Evolutionary conservation across 2,113 vertebrate genomes (phyloP).

Genomic region (Romanogobio albipinnatus): DNA sequence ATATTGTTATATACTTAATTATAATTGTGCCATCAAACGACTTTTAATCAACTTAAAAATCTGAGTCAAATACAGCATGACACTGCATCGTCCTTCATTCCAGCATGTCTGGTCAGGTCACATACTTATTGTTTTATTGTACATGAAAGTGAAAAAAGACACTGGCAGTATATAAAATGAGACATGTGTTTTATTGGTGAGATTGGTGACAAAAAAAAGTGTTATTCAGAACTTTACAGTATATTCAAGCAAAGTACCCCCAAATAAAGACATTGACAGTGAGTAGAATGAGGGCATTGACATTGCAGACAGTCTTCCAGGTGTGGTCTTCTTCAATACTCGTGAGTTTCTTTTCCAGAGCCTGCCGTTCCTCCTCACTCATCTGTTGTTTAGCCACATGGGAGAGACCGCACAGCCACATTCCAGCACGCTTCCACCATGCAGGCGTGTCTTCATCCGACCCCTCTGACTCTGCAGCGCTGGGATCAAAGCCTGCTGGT

Average conservation of each 20-base stretch:
- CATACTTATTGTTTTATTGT: too few relatives aligned
- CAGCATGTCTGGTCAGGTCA: too few relatives aligned
- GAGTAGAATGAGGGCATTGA: conserved; percentile 84
- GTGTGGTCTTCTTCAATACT: conserved; percentile 80
- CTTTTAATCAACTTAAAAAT: background rate
- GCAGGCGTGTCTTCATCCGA: conserved; percentile 24
- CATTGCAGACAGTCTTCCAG: conserved; percentile 83
- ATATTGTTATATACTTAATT: background rate
- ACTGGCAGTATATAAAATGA: background rate
- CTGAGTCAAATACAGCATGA: too few relatives aligned
- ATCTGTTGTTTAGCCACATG: conserved; percentile 18
- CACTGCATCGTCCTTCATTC: too few relatives aligned
- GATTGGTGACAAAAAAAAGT: background rate
- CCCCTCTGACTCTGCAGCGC: background rate
- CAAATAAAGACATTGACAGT: conserved; percentile 87
- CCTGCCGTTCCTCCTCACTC: conserved; percentile 70
- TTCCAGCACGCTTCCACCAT: conserved; percentile 71
- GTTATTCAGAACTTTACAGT: background rate
- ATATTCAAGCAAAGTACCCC: conserved; percentile 82
- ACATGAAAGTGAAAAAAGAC: background rate
- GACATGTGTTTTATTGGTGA: background rate
- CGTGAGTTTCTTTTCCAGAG: conserved; percentile 73
- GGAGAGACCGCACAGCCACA: conserved; percentile 85
- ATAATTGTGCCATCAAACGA: background rate
- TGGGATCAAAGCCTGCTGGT: background rate